Percentiles rank a stretch among this genome's conserved stretches.
Evolutionary conservation across 1,140 invertebrate genomes (phyloP).

Genomic region (Scaptodrosophila lebanonensis): DNA sequence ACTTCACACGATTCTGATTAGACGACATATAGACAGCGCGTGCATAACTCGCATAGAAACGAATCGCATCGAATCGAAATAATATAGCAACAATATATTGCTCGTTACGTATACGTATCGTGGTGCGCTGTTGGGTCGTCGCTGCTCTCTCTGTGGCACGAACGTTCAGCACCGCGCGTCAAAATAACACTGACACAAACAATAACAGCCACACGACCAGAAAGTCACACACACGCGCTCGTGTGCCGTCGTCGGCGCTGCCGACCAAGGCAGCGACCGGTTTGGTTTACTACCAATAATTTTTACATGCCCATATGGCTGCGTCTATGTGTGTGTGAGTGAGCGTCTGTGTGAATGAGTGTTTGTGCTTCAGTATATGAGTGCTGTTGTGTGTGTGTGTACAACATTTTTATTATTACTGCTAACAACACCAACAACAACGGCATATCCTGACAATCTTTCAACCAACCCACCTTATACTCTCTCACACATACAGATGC

Average conservation of each 20-base stretch:
- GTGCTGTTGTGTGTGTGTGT: conserved; percentile 35
- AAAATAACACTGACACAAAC: conserved; percentile 73
- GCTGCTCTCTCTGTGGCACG: conserved; percentile 44
- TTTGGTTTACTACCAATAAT: conserved; percentile 55
- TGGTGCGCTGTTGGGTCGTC: conserved; percentile 14
- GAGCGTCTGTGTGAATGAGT: too few relatives aligned
- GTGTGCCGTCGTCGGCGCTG: conserved; percentile 19
- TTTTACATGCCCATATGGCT: conserved; percentile 21
- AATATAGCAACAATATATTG: too few relatives aligned
- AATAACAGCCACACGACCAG: conserved; percentile 47
- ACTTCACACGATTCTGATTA: too few relatives aligned
- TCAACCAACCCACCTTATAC: conserved; percentile 66
- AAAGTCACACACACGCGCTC: not conserved
- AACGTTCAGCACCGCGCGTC: conserved; percentile 76
- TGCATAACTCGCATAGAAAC: too few relatives aligned
- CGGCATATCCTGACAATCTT: conserved; percentile 59
- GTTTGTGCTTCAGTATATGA: too few relatives aligned
- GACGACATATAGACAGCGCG: too few relatives aligned
- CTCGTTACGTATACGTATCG: conserved; percentile 35
- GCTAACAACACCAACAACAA: conserved; percentile 26
- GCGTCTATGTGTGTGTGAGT: conserved; percentile 11
- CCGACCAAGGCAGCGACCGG: conserved; percentile 36
- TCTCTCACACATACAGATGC: conserved; percentile 40
- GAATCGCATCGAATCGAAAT: too few relatives aligned
- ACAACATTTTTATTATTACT: conserved; percentile 60